phyloP scores from a whole-genome alignment of 2,797 vertebrate species.

The Bradypus variegatus region DNA sequence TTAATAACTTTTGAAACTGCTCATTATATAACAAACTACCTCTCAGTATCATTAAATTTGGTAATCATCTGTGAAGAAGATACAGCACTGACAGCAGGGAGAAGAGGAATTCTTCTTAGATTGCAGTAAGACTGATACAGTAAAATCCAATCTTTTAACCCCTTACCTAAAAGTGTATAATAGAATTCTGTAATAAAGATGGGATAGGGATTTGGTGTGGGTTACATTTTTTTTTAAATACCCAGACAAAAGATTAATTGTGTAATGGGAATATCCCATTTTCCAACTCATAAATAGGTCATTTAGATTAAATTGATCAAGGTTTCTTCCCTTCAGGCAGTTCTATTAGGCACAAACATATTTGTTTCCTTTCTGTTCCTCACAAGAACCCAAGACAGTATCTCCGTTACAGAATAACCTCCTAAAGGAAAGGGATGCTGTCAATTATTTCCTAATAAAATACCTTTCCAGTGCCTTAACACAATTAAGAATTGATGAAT shows the following conservation, averaged over 20 bases:
- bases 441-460: conserved; percentile 18
- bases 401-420: background rate
- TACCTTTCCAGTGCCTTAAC: background rate
- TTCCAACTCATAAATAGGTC: background rate
- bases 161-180: background rate
- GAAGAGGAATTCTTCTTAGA: conserved; percentile 13
- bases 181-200: background rate
- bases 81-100: background rate
- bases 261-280: background rate
- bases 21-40: background rate
- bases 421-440: background rate
- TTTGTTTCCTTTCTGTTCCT: background rate
- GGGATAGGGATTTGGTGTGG: background rate
- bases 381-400: background rate
- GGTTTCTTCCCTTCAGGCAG: background rate
- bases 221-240: background rate
- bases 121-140: background rate
- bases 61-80: background rate
- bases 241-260: background rate
- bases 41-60: conserved; percentile 18
- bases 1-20: background rate
- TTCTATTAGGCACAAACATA: background rate
- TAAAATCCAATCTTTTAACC: conserved; percentile 8
- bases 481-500: background rate
- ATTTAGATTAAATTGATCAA: background rate